A percentile compares a stretch with the other conserved stretches of the same genome.
These are phyloP conservation scores for Cyphomyrmex costatus DNA, from an alignment of 1,140 invertebrate genomes.

Conservation along the genomic window DNA sequence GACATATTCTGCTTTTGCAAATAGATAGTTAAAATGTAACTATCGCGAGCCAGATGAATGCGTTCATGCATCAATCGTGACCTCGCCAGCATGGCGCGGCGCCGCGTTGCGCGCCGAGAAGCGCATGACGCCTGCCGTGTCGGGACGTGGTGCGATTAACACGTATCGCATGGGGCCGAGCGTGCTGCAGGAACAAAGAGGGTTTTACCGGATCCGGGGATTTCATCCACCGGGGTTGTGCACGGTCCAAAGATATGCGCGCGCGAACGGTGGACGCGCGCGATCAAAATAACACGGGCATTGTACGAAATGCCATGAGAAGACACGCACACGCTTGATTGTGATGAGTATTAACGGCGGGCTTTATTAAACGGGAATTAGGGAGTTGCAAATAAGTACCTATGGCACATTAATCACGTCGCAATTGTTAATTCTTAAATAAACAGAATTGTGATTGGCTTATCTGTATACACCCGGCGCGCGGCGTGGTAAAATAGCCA, in stretches of 20 bases:
- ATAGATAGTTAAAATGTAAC: slow-evolving; percentile 72
- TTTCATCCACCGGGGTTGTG: slow-evolving; percentile 34
- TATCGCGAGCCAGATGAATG: slow-evolving; percentile 31
- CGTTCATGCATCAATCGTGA: slow-evolving; percentile 60
- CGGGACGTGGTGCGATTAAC: slow-evolving; percentile 55
- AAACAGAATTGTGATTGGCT: slow-evolving; percentile 1
- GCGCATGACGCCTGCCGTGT: slow-evolving; percentile 6
- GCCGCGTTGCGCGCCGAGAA: background rate
- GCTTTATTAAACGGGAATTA: slow-evolving; percentile 18
- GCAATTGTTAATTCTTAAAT: slow-evolving; percentile 34
- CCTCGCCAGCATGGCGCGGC: slow-evolving; percentile 5
- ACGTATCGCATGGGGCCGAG: slow-evolving; percentile 46
- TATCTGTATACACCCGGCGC: background rate
- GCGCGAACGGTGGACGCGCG: slow-evolving; percentile 18
- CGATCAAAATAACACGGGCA: slow-evolving; percentile 49
- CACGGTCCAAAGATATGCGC: slow-evolving; percentile 41
- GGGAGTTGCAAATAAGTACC: slow-evolving; percentile 38
- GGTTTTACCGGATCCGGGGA: slow-evolving; percentile 58
- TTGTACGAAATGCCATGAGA: slow-evolving; percentile 44
- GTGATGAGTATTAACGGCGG: slow-evolving; percentile 41
- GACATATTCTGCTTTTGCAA: slow-evolving; percentile 40
- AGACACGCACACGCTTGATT: slow-evolving; percentile 23
- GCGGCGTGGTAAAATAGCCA: background rate
- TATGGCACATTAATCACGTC: slow-evolving; percentile 41
- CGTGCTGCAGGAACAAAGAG: slow-evolving; percentile 59